Evolutionary conservation across 2,888 invertebrate genomes (phyloP), one percentile per base, ranked within the genome.

Genomic region (Megalurothrips usitatus): DNA sequence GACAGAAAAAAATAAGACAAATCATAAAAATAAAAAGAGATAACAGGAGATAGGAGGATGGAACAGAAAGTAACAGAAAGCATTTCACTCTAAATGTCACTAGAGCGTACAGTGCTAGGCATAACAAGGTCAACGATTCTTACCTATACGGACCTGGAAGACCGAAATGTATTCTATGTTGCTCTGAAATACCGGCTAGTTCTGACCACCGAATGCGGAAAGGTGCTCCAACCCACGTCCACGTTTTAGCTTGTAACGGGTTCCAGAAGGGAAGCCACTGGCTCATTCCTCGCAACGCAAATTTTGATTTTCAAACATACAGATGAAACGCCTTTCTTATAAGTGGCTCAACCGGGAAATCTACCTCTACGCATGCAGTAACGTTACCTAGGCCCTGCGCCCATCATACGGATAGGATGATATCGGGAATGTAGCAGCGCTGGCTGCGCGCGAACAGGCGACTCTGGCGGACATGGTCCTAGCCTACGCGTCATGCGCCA

Each of bases 271-370:
- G 81, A 19, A 43, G 79, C 43, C 43, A 80, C n/a, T 79, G 79
- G 34, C 34, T 4, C 34, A 6, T 43, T 43, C 6, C 34, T 43
- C 34, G 6, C 3, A 43, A 43, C 34, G 34, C 3, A 43, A 43
- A 43, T 43, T 43, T 43, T 6, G 34, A 43, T 2, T 43, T 43
- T 79, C 82, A 82, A 81, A 79, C 82, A 82, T 82, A 58, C 58
- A 58, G 58, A 58, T 58, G 11, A 0, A 14, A 58, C 17, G 58
- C 58, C 58, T 17, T 58, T 43, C 34, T 4, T 4, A 6, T 10
- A 58, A 19, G 58, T 19, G 17, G n/a, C 58, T 58, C 58, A 58
- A 58, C 58, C 14, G 3, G 34, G 23, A 26, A 12, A 26, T 75
- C 68, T 75, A 75, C 68, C 68, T 75, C 68, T 75, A 75, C 68